Conservation (phyloP, 2,888 invertebrate genomes). For the Magallana nippona region DNA sequence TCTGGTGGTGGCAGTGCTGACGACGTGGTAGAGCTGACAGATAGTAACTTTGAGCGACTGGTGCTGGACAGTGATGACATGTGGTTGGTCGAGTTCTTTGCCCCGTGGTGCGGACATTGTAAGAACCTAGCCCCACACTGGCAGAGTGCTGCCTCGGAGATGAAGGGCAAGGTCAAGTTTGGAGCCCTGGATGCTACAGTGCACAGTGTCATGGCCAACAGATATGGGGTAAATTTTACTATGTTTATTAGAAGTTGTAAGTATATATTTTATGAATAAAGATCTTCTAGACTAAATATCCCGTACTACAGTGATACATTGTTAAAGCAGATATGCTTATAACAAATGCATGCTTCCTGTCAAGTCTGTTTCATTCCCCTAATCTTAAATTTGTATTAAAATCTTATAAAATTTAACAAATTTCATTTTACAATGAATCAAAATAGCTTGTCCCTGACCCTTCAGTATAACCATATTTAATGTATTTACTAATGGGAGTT, state of each 20-base stretch:
- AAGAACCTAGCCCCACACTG: conserved; percentile 98
- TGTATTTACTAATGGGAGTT: too few species aligned
- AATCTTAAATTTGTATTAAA: too few species aligned
- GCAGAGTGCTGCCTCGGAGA: conserved; percentile 94
- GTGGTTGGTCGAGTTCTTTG: conserved; percentile 99
- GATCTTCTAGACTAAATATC: too few species aligned
- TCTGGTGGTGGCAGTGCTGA: conserved; percentile 62
- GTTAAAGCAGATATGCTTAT: too few species aligned
- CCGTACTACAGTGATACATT: too few species aligned
- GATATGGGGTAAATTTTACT: conserved; percentile 85
- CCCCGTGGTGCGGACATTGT: conserved; percentile 86
- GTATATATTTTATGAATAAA: too few species aligned
- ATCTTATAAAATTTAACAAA: too few species aligned
- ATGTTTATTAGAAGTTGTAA: background rate
- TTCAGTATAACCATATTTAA: too few species aligned
- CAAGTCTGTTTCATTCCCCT: too few species aligned
- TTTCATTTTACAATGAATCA: too few species aligned
- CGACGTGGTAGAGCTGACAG: conserved; percentile 93
- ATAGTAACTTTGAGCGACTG: conserved; percentile 94
- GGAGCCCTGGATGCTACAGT: conserved; percentile 98
- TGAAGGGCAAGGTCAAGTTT: conserved; percentile 95
- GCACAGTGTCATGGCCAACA: conserved; percentile 89
- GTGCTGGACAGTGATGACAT: conserved; percentile 96
- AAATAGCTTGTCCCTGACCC: too few species aligned
- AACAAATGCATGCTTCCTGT: too few species aligned